These are phyloP conservation scores for Plebejus argus DNA, from an alignment of 2,888 invertebrate genomes.

Conservation along the genomic window DNA sequence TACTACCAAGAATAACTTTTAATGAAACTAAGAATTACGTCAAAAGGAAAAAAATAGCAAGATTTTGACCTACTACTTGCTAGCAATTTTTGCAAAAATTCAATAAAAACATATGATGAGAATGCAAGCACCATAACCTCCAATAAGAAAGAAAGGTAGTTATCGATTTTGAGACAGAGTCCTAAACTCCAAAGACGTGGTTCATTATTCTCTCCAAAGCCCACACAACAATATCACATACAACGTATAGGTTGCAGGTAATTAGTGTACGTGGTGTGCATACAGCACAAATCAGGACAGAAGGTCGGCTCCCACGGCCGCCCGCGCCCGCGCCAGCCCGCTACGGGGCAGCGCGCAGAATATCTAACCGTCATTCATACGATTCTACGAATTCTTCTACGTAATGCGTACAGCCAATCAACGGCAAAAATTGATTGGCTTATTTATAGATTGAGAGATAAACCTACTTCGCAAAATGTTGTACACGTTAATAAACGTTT, in stretches of 20 bases:
- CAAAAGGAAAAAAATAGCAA: too few relatives aligned
- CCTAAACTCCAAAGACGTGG: not conserved
- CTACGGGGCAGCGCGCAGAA: conserved; percentile 5
- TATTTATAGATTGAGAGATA: not conserved
- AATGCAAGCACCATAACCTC: too few relatives aligned
- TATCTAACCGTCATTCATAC: conserved; percentile 9
- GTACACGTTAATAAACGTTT: not conserved
- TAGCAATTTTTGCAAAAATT: too few relatives aligned
- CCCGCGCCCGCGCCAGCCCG: not conserved
- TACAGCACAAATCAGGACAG: conserved; percentile 10
- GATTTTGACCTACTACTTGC: too few relatives aligned
- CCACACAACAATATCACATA: not conserved
- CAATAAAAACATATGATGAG: too few relatives aligned
- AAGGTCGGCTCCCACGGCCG: conserved; percentile 22
- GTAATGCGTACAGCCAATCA: not conserved
- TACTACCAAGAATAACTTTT: too few relatives aligned
- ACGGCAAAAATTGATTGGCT: not conserved
- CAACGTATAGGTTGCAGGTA: not conserved
- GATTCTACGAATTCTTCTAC: not conserved
- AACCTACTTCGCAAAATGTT: not conserved
- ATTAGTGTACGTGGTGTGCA: conserved; percentile 23
- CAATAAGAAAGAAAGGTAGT: too few relatives aligned
- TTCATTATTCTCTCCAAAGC: not conserved
- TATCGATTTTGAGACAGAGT: too few relatives aligned
- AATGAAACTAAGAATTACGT: too few relatives aligned